These are phyloP conservation scores for Lemur catta DNA, from an alignment of 2,797 vertebrate genomes.

Conservation along the genomic window DNA sequence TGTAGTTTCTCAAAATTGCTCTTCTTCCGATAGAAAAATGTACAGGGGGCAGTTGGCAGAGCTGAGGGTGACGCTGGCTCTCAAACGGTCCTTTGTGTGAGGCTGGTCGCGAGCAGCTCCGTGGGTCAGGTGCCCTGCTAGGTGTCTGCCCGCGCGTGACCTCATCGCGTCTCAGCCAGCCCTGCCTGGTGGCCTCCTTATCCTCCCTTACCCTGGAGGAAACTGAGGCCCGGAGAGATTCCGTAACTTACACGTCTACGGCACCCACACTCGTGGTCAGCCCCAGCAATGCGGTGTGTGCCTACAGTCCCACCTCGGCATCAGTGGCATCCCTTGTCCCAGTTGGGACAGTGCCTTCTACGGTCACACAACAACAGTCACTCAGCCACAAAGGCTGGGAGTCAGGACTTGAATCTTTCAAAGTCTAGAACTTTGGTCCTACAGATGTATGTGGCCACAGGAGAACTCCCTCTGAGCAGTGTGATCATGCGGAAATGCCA, in stretches of 20 bases:
- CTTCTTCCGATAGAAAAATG: not conserved
- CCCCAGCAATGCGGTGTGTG: fast-evolving
- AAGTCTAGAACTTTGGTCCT: not conserved
- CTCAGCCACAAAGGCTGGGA: not conserved
- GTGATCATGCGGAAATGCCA: not conserved
- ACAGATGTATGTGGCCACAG: fast-evolving
- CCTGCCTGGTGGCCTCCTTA: fast-evolving
- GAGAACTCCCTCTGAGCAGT: not conserved
- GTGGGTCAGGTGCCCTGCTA: fast-evolving
- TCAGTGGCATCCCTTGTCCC: not conserved
- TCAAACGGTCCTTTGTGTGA: fast-evolving
- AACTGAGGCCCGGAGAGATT: not conserved
- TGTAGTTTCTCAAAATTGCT: conserved; percentile 46
- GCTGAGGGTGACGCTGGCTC: not conserved
- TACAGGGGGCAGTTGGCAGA: not conserved
- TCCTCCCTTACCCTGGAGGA: not conserved
- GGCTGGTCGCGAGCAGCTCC: not conserved
- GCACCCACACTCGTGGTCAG: fast-evolving
- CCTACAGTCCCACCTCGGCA: fast-evolving
- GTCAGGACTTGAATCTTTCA: not conserved
- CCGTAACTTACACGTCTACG: fast-evolving
- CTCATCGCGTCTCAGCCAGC: not conserved
- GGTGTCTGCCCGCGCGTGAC: fast-evolving
- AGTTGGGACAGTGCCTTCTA: no score
- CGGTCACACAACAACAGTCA: not conserved